Conservation (phyloP, 2,888 invertebrate species). For the Folsomia candida region DNA sequence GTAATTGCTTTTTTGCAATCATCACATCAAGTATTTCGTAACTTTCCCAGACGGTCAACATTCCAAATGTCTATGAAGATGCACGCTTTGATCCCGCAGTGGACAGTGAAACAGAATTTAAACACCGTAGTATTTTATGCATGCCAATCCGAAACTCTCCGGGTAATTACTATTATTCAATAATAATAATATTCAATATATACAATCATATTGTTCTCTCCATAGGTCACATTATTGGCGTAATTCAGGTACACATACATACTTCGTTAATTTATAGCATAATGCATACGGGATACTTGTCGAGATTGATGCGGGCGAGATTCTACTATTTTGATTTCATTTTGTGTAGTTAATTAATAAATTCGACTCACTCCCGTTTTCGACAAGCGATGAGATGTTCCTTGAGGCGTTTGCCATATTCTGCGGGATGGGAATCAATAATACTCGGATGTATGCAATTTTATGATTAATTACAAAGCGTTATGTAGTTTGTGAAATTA, state of each 20-base stretch:
- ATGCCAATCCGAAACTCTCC: slow-evolving; percentile 95
- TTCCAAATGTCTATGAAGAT: slow-evolving; percentile 85
- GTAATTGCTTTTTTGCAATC: too few relatives aligned
- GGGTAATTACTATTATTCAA: too few relatives aligned
- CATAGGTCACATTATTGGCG: slow-evolving; percentile 87
- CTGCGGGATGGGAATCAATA: slow-evolving; percentile 96
- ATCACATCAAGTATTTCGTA: not conserved
- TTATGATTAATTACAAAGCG: not conserved
- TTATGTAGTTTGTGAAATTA: not conserved
- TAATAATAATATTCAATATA: too few relatives aligned
- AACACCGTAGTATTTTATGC: slow-evolving; percentile 84
- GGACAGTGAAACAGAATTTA: slow-evolving; percentile 78
- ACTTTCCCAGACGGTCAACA: slow-evolving; percentile 76
- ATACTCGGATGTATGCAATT: slow-evolving; percentile 76
- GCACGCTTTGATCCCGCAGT: slow-evolving; percentile 81
- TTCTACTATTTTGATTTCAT: not conserved
- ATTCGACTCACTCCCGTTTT: slow-evolving; percentile 83
- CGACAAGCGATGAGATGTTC: slow-evolving; percentile 93
- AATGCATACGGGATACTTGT: too few relatives aligned
- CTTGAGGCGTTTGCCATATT: slow-evolving; percentile 96
- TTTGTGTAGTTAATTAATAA: slow-evolving; percentile 75
- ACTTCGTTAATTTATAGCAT: not conserved
- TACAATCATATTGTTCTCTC: too few relatives aligned
- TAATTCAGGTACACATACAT: slow-evolving; percentile 66
- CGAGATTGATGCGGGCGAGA: too few relatives aligned